These are phyloP conservation scores for Cygnus atratus DNA, from an alignment of 2,113 vertebrate species.

Conservation along the genomic window DNA sequence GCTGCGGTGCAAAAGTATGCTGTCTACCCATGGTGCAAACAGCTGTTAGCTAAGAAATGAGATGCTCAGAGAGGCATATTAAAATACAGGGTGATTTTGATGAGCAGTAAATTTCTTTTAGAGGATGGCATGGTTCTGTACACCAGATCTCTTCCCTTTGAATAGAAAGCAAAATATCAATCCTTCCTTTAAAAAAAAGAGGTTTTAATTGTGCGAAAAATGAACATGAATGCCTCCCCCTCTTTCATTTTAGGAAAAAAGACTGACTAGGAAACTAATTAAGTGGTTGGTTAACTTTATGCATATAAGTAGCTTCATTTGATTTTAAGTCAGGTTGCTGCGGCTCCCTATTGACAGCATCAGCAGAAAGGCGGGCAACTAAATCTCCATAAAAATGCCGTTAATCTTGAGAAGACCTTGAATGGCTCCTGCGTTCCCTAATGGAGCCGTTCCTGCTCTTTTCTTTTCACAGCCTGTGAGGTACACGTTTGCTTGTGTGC, in stretches of 20 bases:
- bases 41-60: not conserved
- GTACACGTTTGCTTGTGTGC: not conserved
- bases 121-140: not conserved
- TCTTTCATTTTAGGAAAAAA: not conserved
- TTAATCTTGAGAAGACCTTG: not conserved
- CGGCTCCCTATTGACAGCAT: not conserved
- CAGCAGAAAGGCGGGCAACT: not conserved
- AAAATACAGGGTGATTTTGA: not conserved
- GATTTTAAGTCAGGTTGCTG: not conserved
- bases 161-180: not conserved
- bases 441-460: not conserved
- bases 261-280: constrained; percentile 11
- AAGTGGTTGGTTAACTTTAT: constrained; percentile 30
- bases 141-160: not conserved
- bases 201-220: not conserved
- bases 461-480: not conserved
- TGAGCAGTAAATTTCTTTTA: not conserved
- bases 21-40: not conserved
- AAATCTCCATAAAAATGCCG: not conserved
- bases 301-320: not conserved
- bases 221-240: not conserved
- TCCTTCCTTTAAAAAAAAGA: not conserved
- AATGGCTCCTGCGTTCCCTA: not conserved
- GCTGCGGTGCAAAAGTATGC: not conserved
- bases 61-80: not conserved